Percentiles rank a stretch among this genome's conserved stretches.
Evolutionary conservation across 2,888 invertebrate genomes (phyloP).

Genomic region (Belgica antarctica): DNA sequence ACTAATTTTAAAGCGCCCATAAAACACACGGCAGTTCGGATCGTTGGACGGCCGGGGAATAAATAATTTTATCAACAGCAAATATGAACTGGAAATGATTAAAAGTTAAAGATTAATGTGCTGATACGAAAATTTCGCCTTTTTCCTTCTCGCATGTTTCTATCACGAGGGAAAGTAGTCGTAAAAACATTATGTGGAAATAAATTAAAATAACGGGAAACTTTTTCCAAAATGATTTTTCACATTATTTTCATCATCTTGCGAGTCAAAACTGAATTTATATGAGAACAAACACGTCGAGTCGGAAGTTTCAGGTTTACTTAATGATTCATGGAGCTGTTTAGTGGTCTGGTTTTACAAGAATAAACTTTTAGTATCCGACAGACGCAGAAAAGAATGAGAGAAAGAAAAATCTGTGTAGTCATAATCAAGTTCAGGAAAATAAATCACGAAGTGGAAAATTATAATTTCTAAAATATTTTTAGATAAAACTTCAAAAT

Average conservation of each 20-base stretch:
- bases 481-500: neutral
- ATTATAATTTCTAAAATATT: constrained; percentile 36
- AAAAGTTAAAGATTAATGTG: constrained; percentile 40
- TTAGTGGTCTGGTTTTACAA: constrained; percentile 16
- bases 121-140: constrained; percentile 16
- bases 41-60: neutral
- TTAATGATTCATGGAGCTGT: constrained; percentile 35
- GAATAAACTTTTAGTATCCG: constrained; percentile 17
- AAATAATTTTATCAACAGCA: constrained; percentile 7
- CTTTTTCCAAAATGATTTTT: constrained; percentile 30
- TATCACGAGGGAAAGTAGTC: neutral
- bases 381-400: neutral
- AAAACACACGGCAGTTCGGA: constrained; percentile 22
- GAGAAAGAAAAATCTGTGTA: neutral
- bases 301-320: constrained; percentile 31
- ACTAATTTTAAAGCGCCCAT: constrained; percentile 39
- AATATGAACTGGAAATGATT: constrained; percentile 39
- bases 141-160: constrained; percentile 12
- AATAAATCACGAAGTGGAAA: constrained; percentile 37
- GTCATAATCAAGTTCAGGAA: constrained; percentile 37
- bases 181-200: constrained; percentile 5
- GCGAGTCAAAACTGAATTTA: constrained; percentile 3
- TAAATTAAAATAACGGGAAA: too few species aligned
- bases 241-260: constrained; percentile 25
- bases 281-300: constrained; percentile 12